These are phyloP conservation scores for Sander lucioperca DNA, from an alignment of 2,113 vertebrate genomes.

Conservation along the genomic window DNA sequence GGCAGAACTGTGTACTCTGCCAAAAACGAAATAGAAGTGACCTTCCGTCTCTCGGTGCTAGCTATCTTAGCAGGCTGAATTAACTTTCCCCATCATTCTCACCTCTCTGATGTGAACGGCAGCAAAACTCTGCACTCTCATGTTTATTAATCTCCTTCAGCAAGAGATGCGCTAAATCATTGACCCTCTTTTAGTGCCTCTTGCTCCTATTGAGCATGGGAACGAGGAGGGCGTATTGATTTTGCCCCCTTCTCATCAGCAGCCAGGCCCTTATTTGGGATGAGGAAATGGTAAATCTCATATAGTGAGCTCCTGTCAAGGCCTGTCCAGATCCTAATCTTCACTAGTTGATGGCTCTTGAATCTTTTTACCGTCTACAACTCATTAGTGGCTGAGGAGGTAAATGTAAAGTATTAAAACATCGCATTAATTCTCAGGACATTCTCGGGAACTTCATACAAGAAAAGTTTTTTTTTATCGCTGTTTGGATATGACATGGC, in stretches of 20 bases:
- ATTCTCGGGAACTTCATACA: conserved; percentile 4
- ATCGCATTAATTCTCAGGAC: conserved; percentile 36
- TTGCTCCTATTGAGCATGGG: conserved; percentile 67
- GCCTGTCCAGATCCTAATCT: conserved; percentile 72
- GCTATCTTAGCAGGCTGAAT: conserved; percentile 46
- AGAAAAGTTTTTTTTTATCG: conserved; percentile 7
- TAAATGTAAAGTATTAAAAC: conserved; percentile 51
- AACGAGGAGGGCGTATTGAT: conserved; percentile 78
- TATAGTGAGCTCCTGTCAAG: conserved; percentile 67
- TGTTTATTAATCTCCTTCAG: conserved; percentile 78
- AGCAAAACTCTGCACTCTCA: conserved; percentile 58
- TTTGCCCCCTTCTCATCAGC: conserved; percentile 76
- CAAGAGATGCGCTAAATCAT: conserved; percentile 71
- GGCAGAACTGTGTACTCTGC: conserved; percentile 23
- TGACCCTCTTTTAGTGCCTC: conserved; percentile 75
- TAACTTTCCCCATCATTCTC: conserved; percentile 70
- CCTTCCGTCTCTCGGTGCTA: conserved; percentile 47
- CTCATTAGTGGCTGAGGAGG: conserved; percentile 54
- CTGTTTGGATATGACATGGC: not conserved
- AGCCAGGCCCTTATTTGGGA: conserved; percentile 65
- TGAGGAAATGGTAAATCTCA: conserved; percentile 74
- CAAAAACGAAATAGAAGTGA: conserved; percentile 61
- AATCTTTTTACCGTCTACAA: conserved; percentile 65
- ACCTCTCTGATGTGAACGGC: conserved; percentile 62
- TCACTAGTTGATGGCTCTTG: conserved; percentile 67